Conservation (phyloP, 2,113 vertebrate genomes). For the Lichenostomus cassidix region DNA sequence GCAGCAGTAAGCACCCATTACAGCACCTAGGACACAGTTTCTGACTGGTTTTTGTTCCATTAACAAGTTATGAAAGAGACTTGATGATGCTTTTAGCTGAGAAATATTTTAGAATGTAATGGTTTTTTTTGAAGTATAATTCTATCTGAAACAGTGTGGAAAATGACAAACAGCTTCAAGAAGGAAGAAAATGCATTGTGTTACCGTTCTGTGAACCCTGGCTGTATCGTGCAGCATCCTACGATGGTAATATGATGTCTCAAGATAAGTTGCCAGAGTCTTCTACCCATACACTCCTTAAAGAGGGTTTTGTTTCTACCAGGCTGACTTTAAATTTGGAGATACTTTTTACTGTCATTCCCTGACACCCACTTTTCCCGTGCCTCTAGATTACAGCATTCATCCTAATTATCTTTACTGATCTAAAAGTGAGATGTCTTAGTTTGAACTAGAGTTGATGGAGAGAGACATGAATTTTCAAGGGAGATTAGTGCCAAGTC, state of each 20-base stretch:
- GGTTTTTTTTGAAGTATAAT: conserved; percentile 67
- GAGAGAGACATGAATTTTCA: neutral
- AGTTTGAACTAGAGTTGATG: neutral
- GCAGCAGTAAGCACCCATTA: conserved; percentile 63
- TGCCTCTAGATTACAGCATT: neutral
- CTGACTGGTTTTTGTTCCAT: conserved; percentile 69
- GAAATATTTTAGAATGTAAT: conserved; percentile 65
- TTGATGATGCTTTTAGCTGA: conserved; percentile 71
- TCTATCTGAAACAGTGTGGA: conserved; percentile 50
- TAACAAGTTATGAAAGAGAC: conserved; percentile 69
- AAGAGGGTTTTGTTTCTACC: neutral
- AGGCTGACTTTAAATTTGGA: neutral
- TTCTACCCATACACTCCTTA: neutral
- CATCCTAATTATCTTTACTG: neutral
- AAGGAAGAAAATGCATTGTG: conserved; percentile 42
- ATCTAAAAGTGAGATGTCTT: neutral
- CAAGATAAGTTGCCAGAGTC: neutral
- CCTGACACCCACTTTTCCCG: neutral
- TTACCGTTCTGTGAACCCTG: neutral
- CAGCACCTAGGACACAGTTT: conserved; percentile 61
- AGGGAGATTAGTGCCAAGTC: neutral
- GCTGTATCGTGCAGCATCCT: neutral
- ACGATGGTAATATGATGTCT: neutral
- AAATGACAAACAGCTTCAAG: conserved; percentile 68
- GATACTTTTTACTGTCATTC: neutral